phyloP scores from a whole-genome alignment of 2,113 vertebrate genomes.

The Clarias gariepinus region DNA sequence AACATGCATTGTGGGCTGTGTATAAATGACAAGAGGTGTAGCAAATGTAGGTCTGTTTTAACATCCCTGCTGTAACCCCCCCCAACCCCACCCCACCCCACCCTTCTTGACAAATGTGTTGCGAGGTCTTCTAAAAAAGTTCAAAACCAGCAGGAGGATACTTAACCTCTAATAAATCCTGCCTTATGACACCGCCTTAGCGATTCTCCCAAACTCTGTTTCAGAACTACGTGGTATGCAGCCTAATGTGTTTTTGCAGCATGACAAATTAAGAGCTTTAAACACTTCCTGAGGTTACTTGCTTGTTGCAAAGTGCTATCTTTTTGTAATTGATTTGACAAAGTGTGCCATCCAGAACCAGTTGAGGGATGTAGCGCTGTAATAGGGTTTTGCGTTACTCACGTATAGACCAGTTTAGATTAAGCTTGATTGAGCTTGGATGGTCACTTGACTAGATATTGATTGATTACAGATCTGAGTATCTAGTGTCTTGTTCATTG shows the following conservation, averaged over 20 bases:
- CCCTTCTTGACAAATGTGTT: slow-evolving; percentile 51
- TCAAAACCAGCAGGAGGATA: slow-evolving; percentile 45
- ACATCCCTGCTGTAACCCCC: neutral
- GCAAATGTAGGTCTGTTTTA: slow-evolving; percentile 46
- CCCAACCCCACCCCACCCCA: neutral
- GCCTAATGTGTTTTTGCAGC: slow-evolving; percentile 43
- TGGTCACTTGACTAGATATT: neutral
- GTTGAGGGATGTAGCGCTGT: neutral
- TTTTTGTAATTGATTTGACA: slow-evolving; percentile 21
- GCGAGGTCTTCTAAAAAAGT: slow-evolving; percentile 28
- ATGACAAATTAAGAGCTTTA: slow-evolving; percentile 43
- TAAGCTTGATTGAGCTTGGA: neutral
- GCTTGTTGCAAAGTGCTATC: neutral
- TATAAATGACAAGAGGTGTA: slow-evolving; percentile 45
- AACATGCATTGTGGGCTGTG: slow-evolving; percentile 47
- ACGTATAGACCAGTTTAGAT: neutral
- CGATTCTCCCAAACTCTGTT: slow-evolving; percentile 31
- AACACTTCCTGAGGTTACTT: slow-evolving; percentile 51
- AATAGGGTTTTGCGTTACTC: neutral
- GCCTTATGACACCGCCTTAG: slow-evolving; percentile 38
- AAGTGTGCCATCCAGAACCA: neutral
- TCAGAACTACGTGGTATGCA: slow-evolving; percentile 29
- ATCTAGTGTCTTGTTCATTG: neutral
- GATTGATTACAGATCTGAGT: neutral
- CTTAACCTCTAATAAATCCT: slow-evolving; percentile 57